Conservation (phyloP, 1,140 invertebrate species). For the Apis florea region DNA sequence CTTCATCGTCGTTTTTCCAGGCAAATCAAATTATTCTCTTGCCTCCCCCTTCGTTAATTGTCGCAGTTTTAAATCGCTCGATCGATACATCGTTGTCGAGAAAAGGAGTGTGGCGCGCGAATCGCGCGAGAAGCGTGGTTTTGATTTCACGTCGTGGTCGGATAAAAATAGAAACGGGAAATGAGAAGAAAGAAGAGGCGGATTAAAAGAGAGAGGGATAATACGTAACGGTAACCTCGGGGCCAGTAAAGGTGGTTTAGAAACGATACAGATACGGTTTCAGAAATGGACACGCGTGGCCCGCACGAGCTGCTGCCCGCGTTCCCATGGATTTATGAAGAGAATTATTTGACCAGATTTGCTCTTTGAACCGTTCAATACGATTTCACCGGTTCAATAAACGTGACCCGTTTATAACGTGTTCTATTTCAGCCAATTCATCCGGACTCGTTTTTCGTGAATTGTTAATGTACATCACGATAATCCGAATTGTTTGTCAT, state of each 20-base stretch:
- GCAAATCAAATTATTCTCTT: not conserved
- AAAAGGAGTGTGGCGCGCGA: not conserved
- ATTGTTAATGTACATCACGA: not conserved
- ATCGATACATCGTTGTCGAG: slow-evolving; percentile 14
- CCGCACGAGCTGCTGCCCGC: slow-evolving; percentile 15
- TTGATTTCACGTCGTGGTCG: not conserved
- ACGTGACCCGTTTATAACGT: slow-evolving; percentile 1
- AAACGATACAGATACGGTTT: slow-evolving; percentile 49
- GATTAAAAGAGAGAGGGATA: not conserved
- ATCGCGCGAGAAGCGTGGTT: not conserved
- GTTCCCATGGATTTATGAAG: slow-evolving; percentile 32
- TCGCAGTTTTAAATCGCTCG: not conserved
- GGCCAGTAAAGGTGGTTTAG: slow-evolving; percentile 39
- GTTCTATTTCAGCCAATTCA: slow-evolving; percentile 15
- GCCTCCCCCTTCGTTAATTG: not conserved
- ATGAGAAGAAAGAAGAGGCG: not conserved
- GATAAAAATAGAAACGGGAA: slow-evolving; percentile 12
- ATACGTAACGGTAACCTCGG: not conserved
- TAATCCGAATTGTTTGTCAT: not conserved
- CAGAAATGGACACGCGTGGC: slow-evolving; percentile 15
- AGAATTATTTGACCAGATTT: slow-evolving; percentile 44
- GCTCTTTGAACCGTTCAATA: slow-evolving; percentile 18
- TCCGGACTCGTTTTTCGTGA: not conserved
- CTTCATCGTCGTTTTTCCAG: not conserved
- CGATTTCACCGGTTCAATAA: slow-evolving; percentile 2